Conservation (phyloP, 1,140 invertebrate genomes). For the Proctacanthus coquilletti region DNA sequence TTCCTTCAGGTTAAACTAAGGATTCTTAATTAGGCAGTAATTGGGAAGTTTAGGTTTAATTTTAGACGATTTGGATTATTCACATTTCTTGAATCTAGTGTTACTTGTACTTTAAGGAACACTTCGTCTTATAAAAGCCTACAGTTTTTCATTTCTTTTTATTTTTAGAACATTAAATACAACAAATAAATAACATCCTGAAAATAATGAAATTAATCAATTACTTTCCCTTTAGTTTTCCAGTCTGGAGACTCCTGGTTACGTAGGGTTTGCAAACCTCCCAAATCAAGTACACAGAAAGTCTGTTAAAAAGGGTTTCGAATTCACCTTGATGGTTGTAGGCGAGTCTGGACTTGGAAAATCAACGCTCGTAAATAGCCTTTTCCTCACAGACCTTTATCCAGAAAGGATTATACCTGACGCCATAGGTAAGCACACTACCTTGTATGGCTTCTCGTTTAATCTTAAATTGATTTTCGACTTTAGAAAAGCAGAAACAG, state of each 20-base stretch:
- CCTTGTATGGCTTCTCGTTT: slow-evolving; percentile 2
- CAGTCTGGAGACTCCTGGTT: slow-evolving; percentile 66
- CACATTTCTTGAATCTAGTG: no score
- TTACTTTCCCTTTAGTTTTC: slow-evolving; percentile 49
- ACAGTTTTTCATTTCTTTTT: no score
- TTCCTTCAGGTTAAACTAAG: no score
- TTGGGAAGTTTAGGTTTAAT: no score
- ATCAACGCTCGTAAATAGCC: slow-evolving; percentile 91
- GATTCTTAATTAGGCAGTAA: no score
- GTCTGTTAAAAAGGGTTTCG: slow-evolving; percentile 95
- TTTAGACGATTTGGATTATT: no score
- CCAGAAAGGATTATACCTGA: slow-evolving; percentile 75
- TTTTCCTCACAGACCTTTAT: slow-evolving; percentile 94
- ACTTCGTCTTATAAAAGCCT: no score
- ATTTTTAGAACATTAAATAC: no score
- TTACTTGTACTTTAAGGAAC: no score
- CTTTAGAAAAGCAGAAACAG: slow-evolving; percentile 69
- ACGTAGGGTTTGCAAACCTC: slow-evolving; percentile 85
- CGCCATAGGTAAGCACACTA: slow-evolving; percentile 50
- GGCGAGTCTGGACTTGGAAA: slow-evolving; percentile 95
- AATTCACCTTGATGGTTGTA: slow-evolving; percentile 96
- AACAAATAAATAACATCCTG: no score
- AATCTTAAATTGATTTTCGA: slow-evolving; percentile 4
- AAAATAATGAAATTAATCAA: no score
- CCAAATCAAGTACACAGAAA: slow-evolving; percentile 94